Base-by-base conservation (phyloP, 2,888 invertebrate genomes). In the Nezara viridula region DNA sequence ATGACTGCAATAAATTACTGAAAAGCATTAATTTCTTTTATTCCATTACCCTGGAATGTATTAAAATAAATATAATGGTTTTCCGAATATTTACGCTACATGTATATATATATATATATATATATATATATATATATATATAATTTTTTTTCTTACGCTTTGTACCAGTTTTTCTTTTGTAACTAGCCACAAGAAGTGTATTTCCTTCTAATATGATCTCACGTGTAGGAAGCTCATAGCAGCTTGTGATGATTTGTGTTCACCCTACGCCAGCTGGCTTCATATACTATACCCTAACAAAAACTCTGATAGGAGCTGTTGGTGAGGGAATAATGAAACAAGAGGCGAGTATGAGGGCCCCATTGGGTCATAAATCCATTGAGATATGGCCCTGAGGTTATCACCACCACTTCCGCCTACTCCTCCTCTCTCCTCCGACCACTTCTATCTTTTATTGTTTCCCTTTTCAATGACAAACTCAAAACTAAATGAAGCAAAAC, bases 301-400 rank as follows among this genome's bases (percentile, higher is more conserved):
- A 60, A 60, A 60, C 12, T 2, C 9, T 12, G 27, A 27, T 27
- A 60, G 60, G 27, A 14, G 12, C 27, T 4, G 60, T 27, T 60
- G 60, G n/a, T 60, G 60, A 60, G 60, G 60, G 27, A 27, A 60
- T 60, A 60, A 60, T 60, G 60, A 60, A 60, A 60, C 60, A 60
- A 60, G 60, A 60, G 60, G 27, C 60, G 60, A 60, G 60, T 27
- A 60, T 27, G 27, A 60, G 60, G 24, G 27, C 14, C 10, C 60
- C 5, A 24, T 52, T 24, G 60, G 60, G 60, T 60, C 60, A 60
- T 60, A 27, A 60, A 60, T 60, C 60, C 60, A 60, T 60, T 60
- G 60, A 60, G 60, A 60, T 60, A 60, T 27, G 60, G 27, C 60
- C 60, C 27, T 60, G 60, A 27, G 60, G 60, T 60, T 60, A 60